These are phyloP conservation scores for Chloroceryle inda DNA, from an alignment of 2,797 vertebrate species.

Conservation along the genomic window DNA sequence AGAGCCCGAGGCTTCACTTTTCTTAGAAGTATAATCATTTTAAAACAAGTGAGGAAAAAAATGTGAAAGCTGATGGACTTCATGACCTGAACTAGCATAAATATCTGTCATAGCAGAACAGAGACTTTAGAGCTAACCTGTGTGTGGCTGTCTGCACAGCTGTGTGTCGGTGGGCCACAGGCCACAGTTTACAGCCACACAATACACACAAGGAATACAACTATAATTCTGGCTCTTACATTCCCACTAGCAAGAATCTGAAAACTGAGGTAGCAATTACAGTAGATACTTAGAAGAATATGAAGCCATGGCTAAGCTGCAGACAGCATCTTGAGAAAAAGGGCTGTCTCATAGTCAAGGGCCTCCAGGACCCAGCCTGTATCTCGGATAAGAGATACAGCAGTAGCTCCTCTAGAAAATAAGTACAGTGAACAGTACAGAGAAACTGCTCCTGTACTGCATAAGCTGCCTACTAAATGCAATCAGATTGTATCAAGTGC, in stretches of 20 bases:
- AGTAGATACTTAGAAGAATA: not conserved
- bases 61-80: not conserved
- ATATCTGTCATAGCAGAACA: not conserved
- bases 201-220: not conserved
- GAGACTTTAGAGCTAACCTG: not conserved
- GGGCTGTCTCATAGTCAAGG: fast-evolving
- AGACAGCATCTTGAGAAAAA: not conserved
- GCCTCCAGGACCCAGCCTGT: not conserved
- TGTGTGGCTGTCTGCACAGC: not conserved
- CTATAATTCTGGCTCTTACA: not conserved
- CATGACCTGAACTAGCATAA: not conserved
- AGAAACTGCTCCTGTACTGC: not conserved
- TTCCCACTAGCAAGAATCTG: not conserved
- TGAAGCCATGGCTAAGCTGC: not conserved
- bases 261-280: not conserved
- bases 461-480: not conserved
- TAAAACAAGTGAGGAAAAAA: not conserved
- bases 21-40: not conserved
- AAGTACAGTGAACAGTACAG: not conserved
- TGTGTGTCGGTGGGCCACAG: not conserved
- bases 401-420: not conserved
- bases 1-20: not conserved
- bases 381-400: not conserved
- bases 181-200: not conserved
- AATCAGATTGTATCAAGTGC: fast-evolving